Conservation (phyloP, 2,888 invertebrate species). For the Melanostoma mellinum region DNA sequence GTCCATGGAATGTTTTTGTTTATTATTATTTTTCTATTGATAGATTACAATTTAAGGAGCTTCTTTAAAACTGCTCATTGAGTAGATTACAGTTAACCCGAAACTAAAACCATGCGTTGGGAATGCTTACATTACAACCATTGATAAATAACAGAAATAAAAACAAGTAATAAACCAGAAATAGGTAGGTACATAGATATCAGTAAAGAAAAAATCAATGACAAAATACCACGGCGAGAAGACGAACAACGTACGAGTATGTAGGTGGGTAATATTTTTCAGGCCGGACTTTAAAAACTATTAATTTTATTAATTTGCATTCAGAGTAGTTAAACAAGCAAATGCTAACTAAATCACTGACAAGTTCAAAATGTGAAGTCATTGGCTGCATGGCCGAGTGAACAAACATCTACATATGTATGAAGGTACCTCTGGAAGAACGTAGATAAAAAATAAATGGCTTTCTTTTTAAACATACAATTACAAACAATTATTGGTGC, state of each 20-base stretch:
- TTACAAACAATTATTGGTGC: conserved; percentile 49
- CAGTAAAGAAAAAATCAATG: conserved; percentile 70
- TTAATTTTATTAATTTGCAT: conserved; percentile 50
- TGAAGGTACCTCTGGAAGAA: not conserved
- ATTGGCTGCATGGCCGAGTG: conserved; percentile 43
- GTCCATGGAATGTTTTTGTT: conserved; percentile 50
- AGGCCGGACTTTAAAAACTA: not conserved
- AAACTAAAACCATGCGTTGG: conserved; percentile 61
- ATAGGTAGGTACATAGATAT: not conserved
- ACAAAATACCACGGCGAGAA: conserved; percentile 45
- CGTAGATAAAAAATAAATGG: conserved; percentile 37
- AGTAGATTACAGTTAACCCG: conserved; percentile 54
- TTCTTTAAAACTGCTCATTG: conserved; percentile 32
- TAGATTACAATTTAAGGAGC: conserved; percentile 48
- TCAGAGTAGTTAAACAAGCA: conserved; percentile 39
- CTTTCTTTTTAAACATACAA: conserved; percentile 34
- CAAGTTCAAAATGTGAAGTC: conserved; percentile 56
- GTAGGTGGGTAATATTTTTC: conserved; percentile 27
- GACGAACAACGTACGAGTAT: conserved; percentile 9
- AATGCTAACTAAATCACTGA: conserved; percentile 49
- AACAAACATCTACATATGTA: not conserved
- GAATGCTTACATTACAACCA: conserved; percentile 47
- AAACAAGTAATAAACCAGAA: conserved; percentile 41
- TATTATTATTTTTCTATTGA: conserved; percentile 26
- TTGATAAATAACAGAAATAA: conserved; percentile 42